Evolutionary conservation across 2,797 vertebrate genomes (phyloP), one percentile per base, ranked within the genome.

Genomic region (Phyllotis vaccarum): DNA sequence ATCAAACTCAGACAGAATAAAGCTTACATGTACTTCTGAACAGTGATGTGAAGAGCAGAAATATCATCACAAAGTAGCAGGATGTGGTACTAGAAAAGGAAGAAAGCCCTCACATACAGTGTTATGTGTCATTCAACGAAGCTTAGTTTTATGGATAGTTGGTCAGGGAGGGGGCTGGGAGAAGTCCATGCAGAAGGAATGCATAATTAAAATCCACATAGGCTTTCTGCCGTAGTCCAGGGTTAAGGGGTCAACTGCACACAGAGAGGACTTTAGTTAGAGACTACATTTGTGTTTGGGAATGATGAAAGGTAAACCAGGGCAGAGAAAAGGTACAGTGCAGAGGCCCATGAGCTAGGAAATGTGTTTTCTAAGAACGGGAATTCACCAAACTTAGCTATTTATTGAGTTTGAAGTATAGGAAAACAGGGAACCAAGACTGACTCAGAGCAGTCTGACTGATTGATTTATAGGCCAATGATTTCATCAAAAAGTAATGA

Each of bases 401-500:
- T n/a, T 56, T 68, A 81, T 10, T 92, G 56, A 74, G 22, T 90
- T 79, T 62, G 34, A 74, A 58, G 46, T 46, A 0, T 43, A 78
- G 5, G 4, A 27, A 82, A 94, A 89, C 91, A 17, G 17, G 85
- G 12, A 83, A 4, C 90, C 17, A 89, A 66, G 60, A 95, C 85
- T 76, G 46, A 89, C 52, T 60, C 54, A 14, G 8, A 87, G 43
- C 10, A 86, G 11, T 91, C 86, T 62, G 16, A 37, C n/a, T 86
- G 21, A 94, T 66, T 89, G 29, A 83, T 79, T 79, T 68, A 82
- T 34, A 92, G 34, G 52, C 17, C n/a, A 78, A 93, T 43, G 29
- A 78, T 29, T 52, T 34, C 76, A 75, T 79, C 52, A 79, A 68
- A 64, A 85, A 62, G 72, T 54, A 29, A 87, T 34, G 37, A 62